These are phyloP conservation scores for Chiloscyllium punctatum DNA, from an alignment of 2,797 vertebrate genomes.

Conservation along the genomic window DNA sequence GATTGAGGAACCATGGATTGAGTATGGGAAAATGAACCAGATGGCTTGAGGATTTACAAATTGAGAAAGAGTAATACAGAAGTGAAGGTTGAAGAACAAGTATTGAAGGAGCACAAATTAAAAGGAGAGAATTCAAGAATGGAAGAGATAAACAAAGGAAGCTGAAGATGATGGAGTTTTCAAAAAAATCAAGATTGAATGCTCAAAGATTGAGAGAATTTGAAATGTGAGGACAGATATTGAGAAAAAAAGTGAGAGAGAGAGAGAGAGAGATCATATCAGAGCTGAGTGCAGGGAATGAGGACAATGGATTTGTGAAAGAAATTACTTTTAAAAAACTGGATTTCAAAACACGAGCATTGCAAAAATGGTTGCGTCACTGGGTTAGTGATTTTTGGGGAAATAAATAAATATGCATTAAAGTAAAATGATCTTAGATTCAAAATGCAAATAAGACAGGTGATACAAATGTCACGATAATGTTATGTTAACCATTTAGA, in stretches of 20 bases:
- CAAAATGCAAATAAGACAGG: background rate
- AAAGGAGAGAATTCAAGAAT: accelerated
- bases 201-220: background rate
- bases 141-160: background rate
- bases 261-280: background rate
- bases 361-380: background rate
- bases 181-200: background rate
- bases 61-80: background rate
- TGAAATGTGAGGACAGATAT: background rate
- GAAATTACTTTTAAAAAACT: background rate
- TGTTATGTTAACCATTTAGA: no score
- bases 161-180: background rate
- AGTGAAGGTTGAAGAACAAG: background rate
- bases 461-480: no score
- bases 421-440: background rate
- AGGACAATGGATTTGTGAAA: background rate
- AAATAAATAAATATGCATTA: background rate
- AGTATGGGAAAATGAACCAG: background rate
- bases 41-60: background rate
- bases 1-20: background rate
- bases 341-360: background rate
- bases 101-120: background rate
- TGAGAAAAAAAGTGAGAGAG: background rate
- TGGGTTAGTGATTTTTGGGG: background rate
- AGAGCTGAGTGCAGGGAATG: background rate